Evolutionary conservation across 2,797 vertebrate genomes (phyloP).

Genomic region (Muscicapa comitata): DNA sequence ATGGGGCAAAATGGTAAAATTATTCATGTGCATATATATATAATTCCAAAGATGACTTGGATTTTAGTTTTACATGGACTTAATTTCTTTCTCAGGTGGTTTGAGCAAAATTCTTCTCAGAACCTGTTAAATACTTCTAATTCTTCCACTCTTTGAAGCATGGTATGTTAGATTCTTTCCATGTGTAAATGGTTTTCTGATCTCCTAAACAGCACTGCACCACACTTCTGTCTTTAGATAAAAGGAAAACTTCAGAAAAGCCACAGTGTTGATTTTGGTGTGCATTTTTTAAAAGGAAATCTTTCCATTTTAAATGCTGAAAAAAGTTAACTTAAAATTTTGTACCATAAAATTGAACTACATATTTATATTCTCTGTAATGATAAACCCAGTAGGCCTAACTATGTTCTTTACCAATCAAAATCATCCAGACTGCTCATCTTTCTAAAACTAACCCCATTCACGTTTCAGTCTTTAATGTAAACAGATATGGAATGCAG

Average conservation of each 20-base stretch:
- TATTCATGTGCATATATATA: rapidly evolving
- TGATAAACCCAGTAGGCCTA: not conserved
- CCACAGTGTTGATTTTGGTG: not conserved
- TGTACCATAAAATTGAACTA: not conserved
- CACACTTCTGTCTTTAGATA: not conserved
- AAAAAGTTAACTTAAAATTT: not conserved
- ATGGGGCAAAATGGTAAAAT: rapidly evolving
- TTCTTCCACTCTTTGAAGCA: not conserved
- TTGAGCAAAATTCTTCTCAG: not conserved
- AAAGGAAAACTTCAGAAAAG: constrained; percentile 23
- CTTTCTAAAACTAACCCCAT: not conserved
- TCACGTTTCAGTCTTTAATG: not conserved
- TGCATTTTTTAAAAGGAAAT: not conserved
- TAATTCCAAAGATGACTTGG: not conserved
- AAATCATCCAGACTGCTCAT: not conserved
- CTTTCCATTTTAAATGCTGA: not conserved
- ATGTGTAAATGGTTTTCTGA: constrained; percentile 11
- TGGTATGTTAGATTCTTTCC: constrained; percentile 5
- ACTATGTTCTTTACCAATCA: not conserved
- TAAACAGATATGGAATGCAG: not conserved
- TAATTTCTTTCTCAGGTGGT: not conserved
- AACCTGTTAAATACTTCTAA: not conserved
- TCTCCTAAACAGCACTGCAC: not conserved
- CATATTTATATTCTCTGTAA: not conserved
- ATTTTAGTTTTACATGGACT: not conserved